Evolutionary conservation across 1,140 invertebrate species (phyloP).

Genomic region (Ruditapes philippinarum): DNA sequence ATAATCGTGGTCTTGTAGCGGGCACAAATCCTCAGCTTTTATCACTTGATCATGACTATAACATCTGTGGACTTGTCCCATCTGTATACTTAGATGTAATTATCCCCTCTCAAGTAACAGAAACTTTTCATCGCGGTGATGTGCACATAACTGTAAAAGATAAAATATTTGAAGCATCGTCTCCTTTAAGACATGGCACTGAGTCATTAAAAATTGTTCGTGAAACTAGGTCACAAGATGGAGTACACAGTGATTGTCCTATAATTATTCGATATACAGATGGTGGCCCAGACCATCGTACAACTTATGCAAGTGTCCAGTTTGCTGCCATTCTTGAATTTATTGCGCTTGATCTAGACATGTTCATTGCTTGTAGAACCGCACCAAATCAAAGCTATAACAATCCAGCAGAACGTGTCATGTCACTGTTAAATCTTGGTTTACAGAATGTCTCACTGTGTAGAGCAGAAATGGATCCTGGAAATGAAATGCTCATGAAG

Average conservation of each 20-base stretch:
- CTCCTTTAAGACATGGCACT: slow-evolving; percentile 64
- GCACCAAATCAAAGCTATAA: slow-evolving; percentile 57
- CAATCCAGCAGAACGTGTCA: slow-evolving; percentile 71
- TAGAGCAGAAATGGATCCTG: not conserved
- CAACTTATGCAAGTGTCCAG: slow-evolving; percentile 63
- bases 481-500: slow-evolving; percentile 27
- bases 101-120: slow-evolving; percentile 25
- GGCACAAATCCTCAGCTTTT: not conserved
- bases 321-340: slow-evolving; percentile 58
- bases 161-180: slow-evolving; percentile 67
- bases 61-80: slow-evolving; percentile 19
- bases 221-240: slow-evolving; percentile 26
- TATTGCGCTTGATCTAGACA: slow-evolving; percentile 63
- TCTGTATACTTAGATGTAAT: slow-evolving; percentile 39
- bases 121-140: slow-evolving; percentile 65
- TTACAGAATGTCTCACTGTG: slow-evolving; percentile 57
- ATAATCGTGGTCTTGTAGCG: slow-evolving; percentile 20
- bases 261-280: slow-evolving; percentile 67
- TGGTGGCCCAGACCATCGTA: slow-evolving; percentile 73
- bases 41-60: slow-evolving; percentile 48
- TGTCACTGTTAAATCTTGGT: slow-evolving; percentile 67
- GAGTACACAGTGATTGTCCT: not conserved
- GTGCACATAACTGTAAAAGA: slow-evolving; percentile 70
- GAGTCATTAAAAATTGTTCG: slow-evolving; percentile 52
- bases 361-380: slow-evolving; percentile 61